A percentile compares a stretch with the other conserved stretches of the same genome.
Evolutionary conservation across 2,797 vertebrate species (phyloP).

Genomic region (Clarias pachynema): DNA sequence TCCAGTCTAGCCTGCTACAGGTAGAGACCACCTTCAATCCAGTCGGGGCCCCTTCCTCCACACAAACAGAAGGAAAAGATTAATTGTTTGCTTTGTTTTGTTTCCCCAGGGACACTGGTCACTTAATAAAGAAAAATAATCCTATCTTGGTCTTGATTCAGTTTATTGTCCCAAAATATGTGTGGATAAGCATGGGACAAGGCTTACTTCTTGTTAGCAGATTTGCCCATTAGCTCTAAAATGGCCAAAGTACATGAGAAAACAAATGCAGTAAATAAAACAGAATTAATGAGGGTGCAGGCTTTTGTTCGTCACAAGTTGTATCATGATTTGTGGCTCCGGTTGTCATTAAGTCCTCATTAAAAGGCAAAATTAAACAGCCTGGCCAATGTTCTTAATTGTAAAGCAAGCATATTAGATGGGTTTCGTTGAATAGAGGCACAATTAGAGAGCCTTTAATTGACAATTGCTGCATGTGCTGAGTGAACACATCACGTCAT

Average conservation of each 20-base stretch:
- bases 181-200: constrained; percentile 62
- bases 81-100: constrained; percentile 96
- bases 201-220: constrained; percentile 73
- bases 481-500: constrained; percentile 85
- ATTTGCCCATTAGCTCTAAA: constrained; percentile 65
- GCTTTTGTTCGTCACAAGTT: constrained; percentile 76
- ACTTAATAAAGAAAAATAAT: constrained; percentile 99
- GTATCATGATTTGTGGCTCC: constrained; percentile 86
- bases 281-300: constrained; percentile 74
- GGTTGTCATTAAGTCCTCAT: constrained; percentile 87
- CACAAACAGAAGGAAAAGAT: constrained; percentile 92
- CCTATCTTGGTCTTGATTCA: constrained; percentile 82
- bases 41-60: constrained; percentile 67
- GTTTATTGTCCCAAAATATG: constrained; percentile 82
- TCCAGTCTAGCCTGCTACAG: constrained; percentile 80
- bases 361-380: constrained; percentile 81
- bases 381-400: constrained; percentile 91
- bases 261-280: constrained; percentile 65
- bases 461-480: constrained; percentile 82
- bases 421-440: constrained; percentile 66
- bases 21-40: constrained; percentile 75
- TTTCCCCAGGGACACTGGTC: constrained; percentile 86
- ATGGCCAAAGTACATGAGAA: constrained; percentile 62
- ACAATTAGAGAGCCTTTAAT: constrained; percentile 86
- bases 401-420: constrained; percentile 76